Evolutionary conservation across 2,113 vertebrate genomes (phyloP).

Genomic region (Tragulus kanchil): DNA sequence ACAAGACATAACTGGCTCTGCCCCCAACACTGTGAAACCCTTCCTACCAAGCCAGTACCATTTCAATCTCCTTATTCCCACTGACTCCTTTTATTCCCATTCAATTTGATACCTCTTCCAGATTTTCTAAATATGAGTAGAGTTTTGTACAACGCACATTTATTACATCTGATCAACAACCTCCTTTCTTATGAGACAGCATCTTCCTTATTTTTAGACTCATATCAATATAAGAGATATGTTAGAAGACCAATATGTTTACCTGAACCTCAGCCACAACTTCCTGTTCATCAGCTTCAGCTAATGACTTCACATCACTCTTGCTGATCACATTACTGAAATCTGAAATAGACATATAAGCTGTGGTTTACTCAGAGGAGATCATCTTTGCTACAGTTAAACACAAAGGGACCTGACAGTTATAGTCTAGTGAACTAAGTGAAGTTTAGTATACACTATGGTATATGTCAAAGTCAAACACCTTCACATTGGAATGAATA

Average conservation of each 20-base stretch:
- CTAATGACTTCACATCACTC: slow-evolving; percentile 95
- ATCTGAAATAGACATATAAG: slow-evolving; percentile 88
- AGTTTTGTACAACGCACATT: background rate
- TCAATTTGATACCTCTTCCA: background rate
- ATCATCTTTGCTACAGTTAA: slow-evolving; percentile 35
- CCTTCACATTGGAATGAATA: background rate
- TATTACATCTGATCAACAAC: background rate
- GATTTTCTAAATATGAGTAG: slow-evolving; percentile 14
- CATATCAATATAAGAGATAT: background rate
- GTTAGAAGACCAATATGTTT: slow-evolving; percentile 43
- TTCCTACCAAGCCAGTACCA: background rate
- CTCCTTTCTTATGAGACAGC: slow-evolving; percentile 29
- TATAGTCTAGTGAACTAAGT: background rate
- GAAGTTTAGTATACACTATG: background rate
- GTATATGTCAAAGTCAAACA: background rate
- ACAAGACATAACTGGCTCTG: background rate
- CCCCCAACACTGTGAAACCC: background rate
- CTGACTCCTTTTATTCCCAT: slow-evolving; percentile 20
- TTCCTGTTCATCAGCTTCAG: slow-evolving; percentile 97
- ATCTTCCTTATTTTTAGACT: background rate
- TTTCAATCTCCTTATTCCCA: background rate
- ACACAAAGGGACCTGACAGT: background rate
- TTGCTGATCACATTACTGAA: slow-evolving; percentile 99
- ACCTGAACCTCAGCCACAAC: slow-evolving; percentile 98
- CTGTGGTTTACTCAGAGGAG: slow-evolving; percentile 14